Evolutionary conservation across 53 echinoderm and acorn worm species (phyloP).

Genomic region (Astropecten irregularis): DNA sequence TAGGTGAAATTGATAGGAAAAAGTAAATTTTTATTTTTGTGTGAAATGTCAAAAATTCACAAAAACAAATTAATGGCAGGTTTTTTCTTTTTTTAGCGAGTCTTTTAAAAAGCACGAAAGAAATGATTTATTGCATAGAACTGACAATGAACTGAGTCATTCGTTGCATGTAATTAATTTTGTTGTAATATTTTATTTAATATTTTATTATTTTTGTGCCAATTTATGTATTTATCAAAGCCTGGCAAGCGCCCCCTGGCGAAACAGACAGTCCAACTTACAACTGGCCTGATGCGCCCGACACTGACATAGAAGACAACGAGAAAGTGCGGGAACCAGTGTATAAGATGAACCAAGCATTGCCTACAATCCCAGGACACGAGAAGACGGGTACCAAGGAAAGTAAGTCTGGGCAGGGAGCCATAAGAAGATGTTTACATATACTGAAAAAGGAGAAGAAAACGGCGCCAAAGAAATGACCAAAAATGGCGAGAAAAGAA

Average conservation of each 20-base stretch:
- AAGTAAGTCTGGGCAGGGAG: slow-evolving; percentile 30
- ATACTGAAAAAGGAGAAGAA: slow-evolving; percentile 31
- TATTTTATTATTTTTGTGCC: too few species aligned
- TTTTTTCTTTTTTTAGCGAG: too few species aligned
- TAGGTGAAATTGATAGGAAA: too few species aligned
- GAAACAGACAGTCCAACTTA: slow-evolving; percentile 37
- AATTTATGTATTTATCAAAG: too few species aligned
- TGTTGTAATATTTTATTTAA: too few species aligned
- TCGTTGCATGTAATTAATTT: too few species aligned
- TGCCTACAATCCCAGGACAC: slow-evolving; percentile 49
- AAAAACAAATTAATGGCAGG: too few species aligned
- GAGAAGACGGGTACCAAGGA: slow-evolving; percentile 39
- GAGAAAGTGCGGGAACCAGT: slow-evolving; percentile 44
- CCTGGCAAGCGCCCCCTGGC: slow-evolving; percentile 57
- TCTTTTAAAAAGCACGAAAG: too few species aligned
- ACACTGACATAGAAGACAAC: slow-evolving; percentile 45
- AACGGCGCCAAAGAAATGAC: slow-evolving; percentile 1
- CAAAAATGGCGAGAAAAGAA: background rate
- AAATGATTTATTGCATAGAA: too few species aligned
- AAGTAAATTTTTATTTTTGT: too few species aligned
- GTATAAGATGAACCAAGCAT: slow-evolving; percentile 54
- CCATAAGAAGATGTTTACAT: background rate
- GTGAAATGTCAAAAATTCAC: too few species aligned
- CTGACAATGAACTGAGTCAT: too few species aligned
- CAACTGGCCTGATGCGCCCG: slow-evolving; percentile 56